These are phyloP conservation scores for Cyaniris semiargus DNA, from an alignment of 2,888 invertebrate species.

Conservation along the genomic window DNA sequence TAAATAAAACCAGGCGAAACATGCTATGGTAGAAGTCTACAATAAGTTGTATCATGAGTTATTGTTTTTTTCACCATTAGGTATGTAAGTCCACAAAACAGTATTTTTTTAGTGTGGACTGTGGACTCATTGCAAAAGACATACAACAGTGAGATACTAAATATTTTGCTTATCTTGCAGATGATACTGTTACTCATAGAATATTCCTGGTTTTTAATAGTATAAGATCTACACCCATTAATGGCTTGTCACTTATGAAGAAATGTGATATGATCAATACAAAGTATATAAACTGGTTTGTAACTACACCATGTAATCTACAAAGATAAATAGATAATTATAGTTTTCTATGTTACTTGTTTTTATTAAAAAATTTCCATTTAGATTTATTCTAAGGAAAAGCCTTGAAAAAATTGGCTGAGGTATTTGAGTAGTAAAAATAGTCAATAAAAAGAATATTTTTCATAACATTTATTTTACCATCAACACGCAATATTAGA, in stretches of 20 bases:
- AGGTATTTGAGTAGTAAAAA: background rate
- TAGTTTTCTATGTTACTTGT: background rate
- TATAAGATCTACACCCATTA: background rate
- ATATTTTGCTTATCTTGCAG: too few species aligned
- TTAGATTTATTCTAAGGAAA: background rate
- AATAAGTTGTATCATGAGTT: too few species aligned
- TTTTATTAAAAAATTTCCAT: background rate
- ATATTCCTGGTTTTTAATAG: background rate
- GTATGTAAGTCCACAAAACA: too few species aligned
- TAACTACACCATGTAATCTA: background rate
- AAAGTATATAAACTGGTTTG: background rate
- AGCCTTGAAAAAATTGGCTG: background rate
- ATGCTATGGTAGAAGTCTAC: background rate
- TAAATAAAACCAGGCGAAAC: background rate
- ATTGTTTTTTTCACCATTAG: background rate
- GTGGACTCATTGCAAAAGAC: background rate
- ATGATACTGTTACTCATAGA: background rate
- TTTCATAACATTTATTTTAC: constrained; percentile 71
- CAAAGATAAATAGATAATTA: background rate
- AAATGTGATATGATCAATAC: constrained; percentile 6
- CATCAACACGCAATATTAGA: constrained; percentile 72
- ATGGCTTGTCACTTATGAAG: background rate
- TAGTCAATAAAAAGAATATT: constrained; percentile 30
- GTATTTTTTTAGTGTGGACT: background rate
- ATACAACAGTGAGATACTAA: background rate